A percentile compares a stretch with the other conserved stretches of the same genome.
Evolutionary conservation across 2,888 invertebrate genomes (phyloP).

Genomic region (Xestoiulus laeticollis): DNA sequence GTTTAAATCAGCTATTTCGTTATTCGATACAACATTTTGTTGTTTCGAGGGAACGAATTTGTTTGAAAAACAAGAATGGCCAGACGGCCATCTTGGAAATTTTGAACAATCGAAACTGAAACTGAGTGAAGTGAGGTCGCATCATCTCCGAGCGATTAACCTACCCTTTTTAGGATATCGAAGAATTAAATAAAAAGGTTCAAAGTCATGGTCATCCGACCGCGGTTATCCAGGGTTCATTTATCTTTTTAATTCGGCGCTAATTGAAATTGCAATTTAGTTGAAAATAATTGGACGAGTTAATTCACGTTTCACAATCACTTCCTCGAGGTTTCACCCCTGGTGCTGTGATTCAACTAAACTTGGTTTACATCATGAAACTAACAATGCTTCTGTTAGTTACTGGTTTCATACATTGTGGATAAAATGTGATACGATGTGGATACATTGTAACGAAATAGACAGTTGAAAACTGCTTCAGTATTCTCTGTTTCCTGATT

Average conservation of each 20-base stretch:
- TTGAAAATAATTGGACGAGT: not conserved
- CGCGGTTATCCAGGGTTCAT: conserved; percentile 2
- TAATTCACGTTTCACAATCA: not conserved
- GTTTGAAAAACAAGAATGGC: not conserved
- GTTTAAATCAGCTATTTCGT: not conserved
- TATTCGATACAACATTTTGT: not conserved
- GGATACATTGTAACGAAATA: no score
- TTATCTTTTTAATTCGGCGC: conserved; percentile 37
- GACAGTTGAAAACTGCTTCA: no score
- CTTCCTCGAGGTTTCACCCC: conserved; percentile 11
- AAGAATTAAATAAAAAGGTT: not conserved
- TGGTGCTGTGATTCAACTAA: not conserved
- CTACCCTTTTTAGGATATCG: not conserved
- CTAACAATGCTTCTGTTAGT: not conserved
- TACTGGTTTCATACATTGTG: not conserved
- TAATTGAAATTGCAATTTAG: conserved; percentile 29
- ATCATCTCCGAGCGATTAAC: not conserved
- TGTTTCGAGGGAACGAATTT: not conserved
- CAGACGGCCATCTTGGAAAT: not conserved
- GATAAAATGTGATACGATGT: no score
- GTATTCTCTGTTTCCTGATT: no score
- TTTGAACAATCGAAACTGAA: not conserved
- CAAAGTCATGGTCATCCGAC: not conserved
- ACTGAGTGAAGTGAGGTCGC: conserved; percentile 7
- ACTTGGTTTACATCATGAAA: not conserved